Percentiles rank a stretch among this genome's conserved stretches.
phyloP scores from a whole-genome alignment of 92 coral and sea anemone species.

The Parazoanthus atlanticus region DNA sequence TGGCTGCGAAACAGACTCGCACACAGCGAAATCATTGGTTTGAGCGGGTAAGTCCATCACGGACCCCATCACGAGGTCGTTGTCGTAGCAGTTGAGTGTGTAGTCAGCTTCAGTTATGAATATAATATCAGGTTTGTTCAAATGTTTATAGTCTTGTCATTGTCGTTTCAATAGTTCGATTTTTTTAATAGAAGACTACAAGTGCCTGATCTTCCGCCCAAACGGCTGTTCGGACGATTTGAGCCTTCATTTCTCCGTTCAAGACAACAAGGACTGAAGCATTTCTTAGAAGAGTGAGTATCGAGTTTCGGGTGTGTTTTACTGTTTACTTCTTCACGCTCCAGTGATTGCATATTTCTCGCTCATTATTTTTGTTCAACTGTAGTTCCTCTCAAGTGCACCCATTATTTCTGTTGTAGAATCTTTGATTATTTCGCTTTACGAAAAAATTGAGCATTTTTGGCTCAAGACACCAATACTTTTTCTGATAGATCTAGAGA shows the following conservation, averaged over 20 bases:
- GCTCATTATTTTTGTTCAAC: not conserved
- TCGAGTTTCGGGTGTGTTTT: not conserved
- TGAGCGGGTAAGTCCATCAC: conserved; percentile 67
- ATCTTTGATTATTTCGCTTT: no score
- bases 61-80: not conserved
- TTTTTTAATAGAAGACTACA: conserved; percentile 51
- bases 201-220: conserved; percentile 88
- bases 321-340: not conserved
- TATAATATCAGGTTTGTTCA: not conserved
- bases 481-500: no score
- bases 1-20: conserved; percentile 88
- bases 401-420: no score
- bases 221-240: conserved; percentile 81
- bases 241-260: conserved; percentile 70
- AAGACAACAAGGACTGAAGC: conserved; percentile 76
- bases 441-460: no score
- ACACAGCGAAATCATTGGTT: conserved; percentile 84
- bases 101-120: no score
- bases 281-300: conserved; percentile 80
- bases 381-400: no score
- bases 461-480: no score
- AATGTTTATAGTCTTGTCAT: not conserved
- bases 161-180: not conserved
- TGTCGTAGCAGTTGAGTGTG: not conserved
- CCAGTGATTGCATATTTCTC: not conserved